phyloP scores from a whole-genome alignment of 2,113 vertebrate genomes.

The Passerina amoena region DNA sequence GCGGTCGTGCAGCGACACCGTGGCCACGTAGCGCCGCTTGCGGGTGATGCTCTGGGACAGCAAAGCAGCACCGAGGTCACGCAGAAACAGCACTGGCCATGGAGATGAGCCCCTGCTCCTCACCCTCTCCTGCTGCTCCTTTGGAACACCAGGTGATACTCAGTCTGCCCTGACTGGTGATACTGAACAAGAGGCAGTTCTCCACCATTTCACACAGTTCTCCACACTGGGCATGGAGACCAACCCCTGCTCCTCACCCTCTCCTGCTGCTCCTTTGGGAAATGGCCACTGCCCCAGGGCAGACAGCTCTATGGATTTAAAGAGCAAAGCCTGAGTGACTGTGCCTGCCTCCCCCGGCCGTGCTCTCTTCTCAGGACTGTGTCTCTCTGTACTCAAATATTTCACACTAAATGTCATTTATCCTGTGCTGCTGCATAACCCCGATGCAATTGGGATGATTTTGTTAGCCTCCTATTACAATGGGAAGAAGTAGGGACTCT shows the following conservation, averaged over 20 bases:
- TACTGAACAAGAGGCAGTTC: no score
- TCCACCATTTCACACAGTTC: no score
- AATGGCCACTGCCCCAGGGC: background rate
- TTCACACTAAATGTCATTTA: background rate
- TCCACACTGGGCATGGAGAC: background rate
- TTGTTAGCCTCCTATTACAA: background rate
- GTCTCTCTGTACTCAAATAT: background rate
- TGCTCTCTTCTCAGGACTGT: background rate
- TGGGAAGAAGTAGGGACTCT: background rate
- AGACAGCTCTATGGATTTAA: background rate
- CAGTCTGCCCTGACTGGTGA: no score
- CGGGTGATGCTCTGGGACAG: conserved; percentile 88
- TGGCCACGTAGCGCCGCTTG: conserved; percentile 95
- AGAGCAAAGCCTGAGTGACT: background rate
- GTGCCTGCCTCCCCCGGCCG: background rate
- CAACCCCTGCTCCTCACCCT: background rate
- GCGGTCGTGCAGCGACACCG: conserved; percentile 92
- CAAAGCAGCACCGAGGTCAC: background rate
- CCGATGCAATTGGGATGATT: background rate
- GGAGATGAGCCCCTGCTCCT: background rate
- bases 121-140: background rate
- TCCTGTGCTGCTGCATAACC: background rate
- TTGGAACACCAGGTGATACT: background rate
- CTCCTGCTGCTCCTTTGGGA: background rate
- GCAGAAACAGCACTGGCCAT: rapidly evolving